phyloP scores from a whole-genome alignment of 2,113 vertebrate genomes.

The Dipodomys stephensi region DNA sequence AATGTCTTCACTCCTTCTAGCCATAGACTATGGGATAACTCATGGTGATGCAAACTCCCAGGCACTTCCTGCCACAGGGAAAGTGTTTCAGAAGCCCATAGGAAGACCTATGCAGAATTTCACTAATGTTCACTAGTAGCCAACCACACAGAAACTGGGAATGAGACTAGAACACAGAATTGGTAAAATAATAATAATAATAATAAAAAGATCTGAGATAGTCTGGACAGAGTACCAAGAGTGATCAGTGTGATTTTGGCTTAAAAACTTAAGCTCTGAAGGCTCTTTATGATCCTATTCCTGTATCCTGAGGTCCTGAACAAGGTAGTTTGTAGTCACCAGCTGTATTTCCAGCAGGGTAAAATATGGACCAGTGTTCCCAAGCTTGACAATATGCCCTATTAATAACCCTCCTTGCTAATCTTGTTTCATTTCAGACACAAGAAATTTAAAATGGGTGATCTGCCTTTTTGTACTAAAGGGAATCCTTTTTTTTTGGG shows the following conservation, averaged over 20 bases:
- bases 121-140: conserved; percentile 30
- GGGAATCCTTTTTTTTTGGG: not conserved
- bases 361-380: not conserved
- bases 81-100: not conserved
- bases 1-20: not conserved
- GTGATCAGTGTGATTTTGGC: not conserved
- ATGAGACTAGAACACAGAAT: not conserved
- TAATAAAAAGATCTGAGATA: not conserved
- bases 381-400: not conserved
- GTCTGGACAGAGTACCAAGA: not conserved
- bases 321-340: not conserved
- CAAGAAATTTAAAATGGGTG: not conserved
- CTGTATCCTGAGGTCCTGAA: not conserved
- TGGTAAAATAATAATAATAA: not conserved
- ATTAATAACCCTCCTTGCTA: not conserved
- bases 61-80: not conserved
- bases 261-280: not conserved
- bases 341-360: not conserved
- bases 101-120: conserved; percentile 11
- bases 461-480: not conserved
- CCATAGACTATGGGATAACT: not conserved
- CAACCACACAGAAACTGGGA: not conserved
- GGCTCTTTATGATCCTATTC: not conserved
- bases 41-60: conserved; percentile 16
- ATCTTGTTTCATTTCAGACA: not conserved